A percentile compares a stretch with the other conserved stretches of the same genome.
phyloP scores from a whole-genome alignment of 2,888 invertebrate genomes.

The Cepaea hortensis region DNA sequence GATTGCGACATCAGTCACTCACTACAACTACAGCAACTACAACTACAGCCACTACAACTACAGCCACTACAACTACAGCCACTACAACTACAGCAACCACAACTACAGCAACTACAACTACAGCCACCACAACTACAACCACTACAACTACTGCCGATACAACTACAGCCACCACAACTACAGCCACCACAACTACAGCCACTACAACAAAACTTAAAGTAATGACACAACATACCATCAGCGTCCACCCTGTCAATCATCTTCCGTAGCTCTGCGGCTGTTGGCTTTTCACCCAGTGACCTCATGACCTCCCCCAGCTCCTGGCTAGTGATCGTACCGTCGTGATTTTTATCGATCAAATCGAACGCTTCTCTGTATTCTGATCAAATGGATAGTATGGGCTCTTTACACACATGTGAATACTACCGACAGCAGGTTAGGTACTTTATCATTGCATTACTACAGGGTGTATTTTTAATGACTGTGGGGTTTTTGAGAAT shows the following conservation, averaged over 20 bases:
- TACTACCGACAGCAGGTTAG: no score
- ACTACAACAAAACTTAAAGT: not conserved
- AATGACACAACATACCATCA: slow-evolving; percentile 6
- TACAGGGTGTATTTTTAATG: no score
- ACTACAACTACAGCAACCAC: not conserved
- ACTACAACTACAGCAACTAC: not conserved
- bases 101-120: not conserved
- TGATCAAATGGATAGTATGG: not conserved
- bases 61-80: not conserved
- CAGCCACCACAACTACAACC: not conserved
- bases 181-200: not conserved
- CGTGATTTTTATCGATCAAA: slow-evolving; percentile 29
- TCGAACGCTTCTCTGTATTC: slow-evolving; percentile 22
- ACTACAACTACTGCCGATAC: not conserved
- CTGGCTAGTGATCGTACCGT: slow-evolving; percentile 16
- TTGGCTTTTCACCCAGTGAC: slow-evolving; percentile 24
- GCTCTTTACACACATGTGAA: not conserved
- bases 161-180: not conserved
- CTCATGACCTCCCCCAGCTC: slow-evolving; percentile 39
- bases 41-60: slow-evolving; percentile 6
- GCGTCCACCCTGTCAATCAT: slow-evolving; percentile 35
- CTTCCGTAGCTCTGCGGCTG: not conserved
- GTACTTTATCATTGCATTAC: no score
- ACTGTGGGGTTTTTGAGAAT: no score
- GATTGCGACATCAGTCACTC: no score